Evolutionary conservation across 2,797 vertebrate species (phyloP), one percentile per base, ranked within the genome.

Genomic region (Poecilia velifera): DNA sequence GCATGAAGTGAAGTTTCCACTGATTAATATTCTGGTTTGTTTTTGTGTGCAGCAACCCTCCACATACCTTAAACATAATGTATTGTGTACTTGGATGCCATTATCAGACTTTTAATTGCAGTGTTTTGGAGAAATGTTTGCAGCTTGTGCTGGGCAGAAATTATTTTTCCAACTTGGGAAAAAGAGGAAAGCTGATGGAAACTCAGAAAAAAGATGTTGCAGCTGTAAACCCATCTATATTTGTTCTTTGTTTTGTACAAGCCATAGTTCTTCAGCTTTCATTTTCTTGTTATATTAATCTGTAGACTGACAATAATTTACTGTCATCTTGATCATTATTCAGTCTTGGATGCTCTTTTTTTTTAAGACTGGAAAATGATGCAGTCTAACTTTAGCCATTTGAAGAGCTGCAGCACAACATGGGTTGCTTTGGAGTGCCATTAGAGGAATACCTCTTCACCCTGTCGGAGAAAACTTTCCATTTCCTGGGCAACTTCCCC

Each of bases 401-500:
- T 73, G 78, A 57, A 88, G 86, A 86, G 83, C 82, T 88, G 86
- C 82, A 72, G 81, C 77, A 84, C 68, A 59, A 78, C 74, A 88
- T 83, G 73, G 78, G 83, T 79, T 76, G 77, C 85, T 80, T 87
- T 85, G 55, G 79, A 91, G 91, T 79, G 82, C 86, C 80, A 41
- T 41, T 41, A 41, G 49, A 51, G 77, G 89, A 91, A 91, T 87
- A 86, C 85, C 88, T 93, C 87, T 91, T 93, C 88, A 87, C 84
- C 86, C 78, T 79, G 76, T 87, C 92, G 83, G n/a, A 87, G 91
- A 87, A 92, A 94, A 93, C 87, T 83, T 92, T 91, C 86, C 84
- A 89, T 95, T 94, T 93, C 82, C 92, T 89, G 86, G 77, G 73
- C 81, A 87, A 82, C 88, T 77, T 90, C 72, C 68, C 81, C 72